phyloP scores from a whole-genome alignment of 2,888 invertebrate species.

The Dicycla oo region DNA sequence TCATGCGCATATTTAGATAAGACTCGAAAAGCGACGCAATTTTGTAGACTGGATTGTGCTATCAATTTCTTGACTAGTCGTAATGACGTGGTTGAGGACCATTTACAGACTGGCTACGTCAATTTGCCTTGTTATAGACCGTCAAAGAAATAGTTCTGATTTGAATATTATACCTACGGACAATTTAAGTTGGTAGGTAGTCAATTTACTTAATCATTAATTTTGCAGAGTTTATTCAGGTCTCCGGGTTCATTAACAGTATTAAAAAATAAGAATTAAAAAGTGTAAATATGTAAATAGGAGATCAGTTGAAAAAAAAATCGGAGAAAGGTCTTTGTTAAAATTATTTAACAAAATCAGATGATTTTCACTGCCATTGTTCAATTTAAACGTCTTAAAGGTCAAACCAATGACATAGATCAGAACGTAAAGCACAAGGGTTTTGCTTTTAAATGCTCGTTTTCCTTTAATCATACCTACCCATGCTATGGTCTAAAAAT shows the following conservation, averaged over 20 bases:
- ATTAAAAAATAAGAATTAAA: not conserved
- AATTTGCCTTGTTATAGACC: not conserved
- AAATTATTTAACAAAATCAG: not conserved
- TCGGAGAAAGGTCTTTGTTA: too few species aligned
- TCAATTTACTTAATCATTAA: not conserved
- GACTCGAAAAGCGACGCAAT: slow-evolving; percentile 3
- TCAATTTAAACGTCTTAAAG: not conserved
- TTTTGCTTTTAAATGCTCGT: slow-evolving; percentile 8
- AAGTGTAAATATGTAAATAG: not conserved
- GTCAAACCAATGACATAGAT: not conserved
- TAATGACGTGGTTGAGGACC: not conserved
- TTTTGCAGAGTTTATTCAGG: not conserved
- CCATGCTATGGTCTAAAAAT: slow-evolving; percentile 6
- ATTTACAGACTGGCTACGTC: not conserved
- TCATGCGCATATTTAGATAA: slow-evolving; percentile 41
- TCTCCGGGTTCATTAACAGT: not conserved
- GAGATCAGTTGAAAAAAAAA: not conserved
- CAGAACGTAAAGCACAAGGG: not conserved
- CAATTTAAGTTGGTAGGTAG: not conserved
- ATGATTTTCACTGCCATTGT: not conserved
- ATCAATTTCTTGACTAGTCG: not conserved
- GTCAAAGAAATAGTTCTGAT: not conserved
- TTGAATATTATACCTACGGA: not conserved
- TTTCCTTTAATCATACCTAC: slow-evolving; percentile 24
- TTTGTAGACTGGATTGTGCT: slow-evolving; percentile 6